These are phyloP conservation scores for Urocitellus parryii DNA, from an alignment of 2,113 vertebrate species.

Conservation along the genomic window DNA sequence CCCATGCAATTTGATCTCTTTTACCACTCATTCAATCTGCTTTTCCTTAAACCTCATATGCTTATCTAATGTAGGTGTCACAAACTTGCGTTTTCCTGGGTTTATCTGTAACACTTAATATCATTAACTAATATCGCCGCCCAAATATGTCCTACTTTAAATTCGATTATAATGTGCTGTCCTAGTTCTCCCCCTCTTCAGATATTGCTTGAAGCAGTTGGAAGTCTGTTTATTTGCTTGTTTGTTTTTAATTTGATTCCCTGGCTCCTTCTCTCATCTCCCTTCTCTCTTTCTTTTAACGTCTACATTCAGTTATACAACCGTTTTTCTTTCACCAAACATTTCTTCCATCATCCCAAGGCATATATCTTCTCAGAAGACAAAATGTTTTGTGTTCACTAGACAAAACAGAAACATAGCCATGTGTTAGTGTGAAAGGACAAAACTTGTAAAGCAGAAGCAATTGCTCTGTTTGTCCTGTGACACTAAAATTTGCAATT, in stretches of 20 bases:
- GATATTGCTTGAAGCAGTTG: background rate
- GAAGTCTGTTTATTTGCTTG: background rate
- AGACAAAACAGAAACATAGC: background rate
- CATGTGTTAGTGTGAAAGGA: background rate
- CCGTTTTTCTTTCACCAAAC: background rate
- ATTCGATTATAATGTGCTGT: background rate
- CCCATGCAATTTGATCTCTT: background rate
- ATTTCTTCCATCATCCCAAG: background rate
- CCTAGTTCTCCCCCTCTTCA: background rate
- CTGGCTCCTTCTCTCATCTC: background rate
- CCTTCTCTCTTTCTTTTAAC: background rate
- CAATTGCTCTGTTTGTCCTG: background rate
- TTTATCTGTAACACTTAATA: background rate
- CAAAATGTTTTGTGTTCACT: background rate
- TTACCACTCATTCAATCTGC: background rate
- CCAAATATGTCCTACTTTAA: background rate
- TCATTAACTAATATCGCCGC: background rate
- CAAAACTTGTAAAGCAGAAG: background rate
- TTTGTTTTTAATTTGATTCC: background rate
- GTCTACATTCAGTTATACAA: background rate
- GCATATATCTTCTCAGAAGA: background rate
- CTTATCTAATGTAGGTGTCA: background rate
- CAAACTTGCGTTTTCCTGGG: background rate
- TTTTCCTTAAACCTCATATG: constrained; percentile 12
- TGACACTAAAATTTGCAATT: background rate